Conservation (phyloP, 1,140 invertebrate species). For the Rhagoletis zephyria region DNA sequence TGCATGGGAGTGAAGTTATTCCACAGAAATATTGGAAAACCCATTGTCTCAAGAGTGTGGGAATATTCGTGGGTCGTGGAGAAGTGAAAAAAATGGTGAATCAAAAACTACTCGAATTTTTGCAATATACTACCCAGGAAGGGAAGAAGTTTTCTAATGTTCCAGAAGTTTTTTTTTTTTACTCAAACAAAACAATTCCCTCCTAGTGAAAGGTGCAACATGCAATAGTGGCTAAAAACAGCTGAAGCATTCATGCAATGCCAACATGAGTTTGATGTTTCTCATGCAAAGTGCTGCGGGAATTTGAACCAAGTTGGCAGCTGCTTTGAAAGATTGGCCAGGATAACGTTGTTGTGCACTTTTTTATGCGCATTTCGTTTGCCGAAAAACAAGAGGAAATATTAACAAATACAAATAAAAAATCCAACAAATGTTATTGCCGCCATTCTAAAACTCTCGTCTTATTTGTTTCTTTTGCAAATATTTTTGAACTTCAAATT, state of each 20-base stretch:
- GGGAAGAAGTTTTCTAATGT: neutral
- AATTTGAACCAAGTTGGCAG: neutral
- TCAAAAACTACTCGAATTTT: neutral
- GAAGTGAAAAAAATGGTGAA: neutral
- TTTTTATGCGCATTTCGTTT: neutral
- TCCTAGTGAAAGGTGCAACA: neutral
- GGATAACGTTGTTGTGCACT: neutral
- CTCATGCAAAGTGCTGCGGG: neutral
- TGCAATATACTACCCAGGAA: neutral
- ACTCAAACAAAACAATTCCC: neutral
- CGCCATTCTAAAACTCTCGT: neutral
- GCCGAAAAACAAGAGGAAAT: neutral
- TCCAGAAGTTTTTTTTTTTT: neutral
- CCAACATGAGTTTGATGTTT: neutral
- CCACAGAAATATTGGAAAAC: neutral
- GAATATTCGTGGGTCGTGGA: neutral
- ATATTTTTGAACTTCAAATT: neutral
- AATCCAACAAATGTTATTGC: slow-evolving; percentile 17
- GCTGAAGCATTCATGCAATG: neutral
- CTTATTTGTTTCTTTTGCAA: neutral
- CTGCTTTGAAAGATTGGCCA: neutral
- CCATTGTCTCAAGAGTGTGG: neutral
- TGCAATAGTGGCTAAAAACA: neutral
- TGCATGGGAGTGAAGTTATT: neutral
- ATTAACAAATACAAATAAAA: neutral